Percentiles rank a stretch among this genome's conserved stretches.
Evolutionary conservation across 2,888 invertebrate species (phyloP).

Genomic region (Eulithis testata): DNA sequence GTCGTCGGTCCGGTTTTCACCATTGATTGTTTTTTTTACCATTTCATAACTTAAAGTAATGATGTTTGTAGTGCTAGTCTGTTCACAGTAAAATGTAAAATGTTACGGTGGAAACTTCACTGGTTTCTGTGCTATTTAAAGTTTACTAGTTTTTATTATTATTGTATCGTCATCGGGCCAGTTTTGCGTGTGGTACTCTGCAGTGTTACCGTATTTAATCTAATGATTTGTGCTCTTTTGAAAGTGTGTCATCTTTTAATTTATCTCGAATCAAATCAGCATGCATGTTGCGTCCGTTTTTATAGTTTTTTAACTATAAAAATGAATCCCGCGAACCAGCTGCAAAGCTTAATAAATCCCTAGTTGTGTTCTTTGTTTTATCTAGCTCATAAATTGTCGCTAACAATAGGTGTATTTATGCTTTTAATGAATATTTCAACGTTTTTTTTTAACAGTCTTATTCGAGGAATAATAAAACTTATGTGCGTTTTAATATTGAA

Average conservation of each 20-base stretch:
- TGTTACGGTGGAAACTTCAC: too few relatives aligned
- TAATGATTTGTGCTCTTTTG: not conserved
- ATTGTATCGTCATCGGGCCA: too few relatives aligned
- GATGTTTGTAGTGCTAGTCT: too few relatives aligned
- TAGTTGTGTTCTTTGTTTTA: constrained; percentile 51
- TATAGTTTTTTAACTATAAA: constrained; percentile 59
- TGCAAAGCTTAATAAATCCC: constrained; percentile 64
- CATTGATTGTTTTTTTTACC: too few relatives aligned
- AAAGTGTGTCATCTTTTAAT: constrained; percentile 55
- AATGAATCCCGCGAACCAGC: constrained; percentile 63
- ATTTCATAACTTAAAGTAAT: too few relatives aligned
- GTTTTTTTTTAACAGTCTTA: constrained; percentile 46
- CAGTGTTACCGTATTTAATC: not conserved
- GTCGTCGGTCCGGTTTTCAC: too few relatives aligned
- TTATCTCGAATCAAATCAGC: constrained; percentile 54
- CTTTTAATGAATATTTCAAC: constrained; percentile 74
- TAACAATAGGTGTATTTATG: constrained; percentile 65
- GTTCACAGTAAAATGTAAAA: too few relatives aligned
- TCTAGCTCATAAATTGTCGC: constrained; percentile 60
- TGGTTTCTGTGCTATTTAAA: too few relatives aligned
- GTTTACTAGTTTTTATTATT: too few relatives aligned
- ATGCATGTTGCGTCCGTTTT: constrained; percentile 65
- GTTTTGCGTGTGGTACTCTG: too few relatives aligned
- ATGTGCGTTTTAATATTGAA: constrained; percentile 53
- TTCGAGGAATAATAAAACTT: constrained; percentile 36